A percentile compares a stretch with the other conserved stretches of the same genome.
Evolutionary conservation across 1,140 invertebrate genomes (phyloP).

Genomic region (Grapholita molesta): DNA sequence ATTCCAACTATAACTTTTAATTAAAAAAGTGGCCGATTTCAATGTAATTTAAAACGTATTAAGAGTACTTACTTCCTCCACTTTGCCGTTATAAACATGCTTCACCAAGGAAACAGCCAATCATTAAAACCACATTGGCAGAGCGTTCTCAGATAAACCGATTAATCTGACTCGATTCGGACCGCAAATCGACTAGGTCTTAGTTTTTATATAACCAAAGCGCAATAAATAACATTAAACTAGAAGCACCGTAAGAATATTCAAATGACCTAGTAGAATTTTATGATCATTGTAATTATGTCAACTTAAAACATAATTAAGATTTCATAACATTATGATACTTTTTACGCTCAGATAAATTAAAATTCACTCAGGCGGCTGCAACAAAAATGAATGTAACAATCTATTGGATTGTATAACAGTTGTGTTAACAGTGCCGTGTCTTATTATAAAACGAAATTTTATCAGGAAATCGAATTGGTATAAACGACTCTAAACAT

Average conservation of each 20-base stretch:
- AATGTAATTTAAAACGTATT: conserved; percentile 4
- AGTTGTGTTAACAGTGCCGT: not conserved
- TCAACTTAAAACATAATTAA: not conserved
- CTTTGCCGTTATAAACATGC: conserved; percentile 18
- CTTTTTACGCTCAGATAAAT: not conserved
- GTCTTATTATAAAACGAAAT: not conserved
- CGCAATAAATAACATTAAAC: too few species aligned
- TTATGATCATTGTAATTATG: not conserved
- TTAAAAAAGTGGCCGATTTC: not conserved
- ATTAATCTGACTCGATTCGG: conserved; percentile 30
- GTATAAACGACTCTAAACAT: not conserved
- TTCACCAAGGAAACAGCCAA: conserved; percentile 34
- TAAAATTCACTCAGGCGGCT: not conserved
- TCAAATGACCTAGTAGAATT: too few species aligned
- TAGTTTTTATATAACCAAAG: not conserved
- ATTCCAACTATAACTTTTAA: not conserved
- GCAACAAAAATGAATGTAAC: not conserved
- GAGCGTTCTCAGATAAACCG: conserved; percentile 32
- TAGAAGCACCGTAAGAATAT: too few species aligned
- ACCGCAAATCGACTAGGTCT: conserved; percentile 19
- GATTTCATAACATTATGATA: conserved; percentile 4
- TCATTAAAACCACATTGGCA: conserved; percentile 25
- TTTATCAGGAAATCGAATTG: not conserved
- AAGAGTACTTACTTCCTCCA: not conserved
- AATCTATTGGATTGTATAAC: conserved; percentile 8